phyloP scores from a whole-genome alignment of 23 tunicate genomes.

The Trididemnum miniatum region DNA sequence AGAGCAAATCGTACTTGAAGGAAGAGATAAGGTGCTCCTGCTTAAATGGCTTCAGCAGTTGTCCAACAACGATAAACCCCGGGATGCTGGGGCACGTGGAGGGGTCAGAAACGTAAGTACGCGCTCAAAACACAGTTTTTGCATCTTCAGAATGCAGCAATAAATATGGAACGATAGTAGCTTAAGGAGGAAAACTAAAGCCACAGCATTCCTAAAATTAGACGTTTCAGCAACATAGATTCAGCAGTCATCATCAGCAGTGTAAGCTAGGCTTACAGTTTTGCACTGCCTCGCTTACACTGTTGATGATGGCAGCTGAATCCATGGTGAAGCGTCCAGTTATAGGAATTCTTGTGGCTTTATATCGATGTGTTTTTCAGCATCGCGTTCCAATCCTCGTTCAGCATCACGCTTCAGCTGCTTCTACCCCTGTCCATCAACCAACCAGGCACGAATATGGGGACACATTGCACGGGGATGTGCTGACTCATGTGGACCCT shows the following conservation, averaged over 20 bases:
- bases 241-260: too few species aligned
- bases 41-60: constrained; percentile 60
- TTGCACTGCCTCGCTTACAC: too few species aligned
- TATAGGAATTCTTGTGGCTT: not conserved
- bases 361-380: constrained; percentile 38
- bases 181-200: too few species aligned
- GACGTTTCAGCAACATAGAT: too few species aligned
- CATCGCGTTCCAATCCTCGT: constrained; percentile 53
- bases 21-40: constrained; percentile 69
- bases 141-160: not conserved
- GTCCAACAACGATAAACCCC: not conserved
- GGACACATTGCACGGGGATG: not conserved
- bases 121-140: not conserved
- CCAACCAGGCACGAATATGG: not conserved
- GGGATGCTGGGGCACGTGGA: not conserved
- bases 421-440: not conserved
- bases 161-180: too few species aligned
- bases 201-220: not conserved
- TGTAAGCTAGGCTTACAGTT: too few species aligned
- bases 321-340: not conserved
- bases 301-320: too few species aligned
- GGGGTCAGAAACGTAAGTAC: constrained; percentile 12
- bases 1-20: constrained; percentile 75
- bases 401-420: constrained; percentile 40
- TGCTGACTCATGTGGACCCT: constrained; percentile 70